Evolutionary conservation across 1,140 invertebrate species (phyloP).

Genomic region (Drosophila ficusphila): DNA sequence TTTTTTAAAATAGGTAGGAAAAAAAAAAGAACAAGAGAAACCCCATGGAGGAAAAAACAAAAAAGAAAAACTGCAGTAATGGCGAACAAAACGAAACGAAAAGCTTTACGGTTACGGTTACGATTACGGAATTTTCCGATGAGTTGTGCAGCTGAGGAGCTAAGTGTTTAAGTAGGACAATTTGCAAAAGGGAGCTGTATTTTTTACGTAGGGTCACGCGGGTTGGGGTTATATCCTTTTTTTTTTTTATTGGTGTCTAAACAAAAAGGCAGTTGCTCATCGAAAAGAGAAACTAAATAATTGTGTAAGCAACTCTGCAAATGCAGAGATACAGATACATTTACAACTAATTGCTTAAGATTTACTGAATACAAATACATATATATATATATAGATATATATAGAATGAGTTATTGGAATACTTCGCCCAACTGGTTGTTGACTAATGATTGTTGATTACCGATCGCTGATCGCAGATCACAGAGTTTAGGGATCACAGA

Average conservation of each 20-base stretch:
- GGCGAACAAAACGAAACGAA: no score
- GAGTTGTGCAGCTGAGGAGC: background rate
- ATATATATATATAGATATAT: no score
- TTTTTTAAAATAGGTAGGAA: no score
- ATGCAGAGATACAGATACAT: background rate
- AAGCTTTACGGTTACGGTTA: constrained; percentile 48
- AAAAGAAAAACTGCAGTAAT: no score
- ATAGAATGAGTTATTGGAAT: constrained; percentile 14
- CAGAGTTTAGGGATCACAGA: background rate
- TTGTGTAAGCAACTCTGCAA: background rate
- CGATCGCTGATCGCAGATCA: background rate
- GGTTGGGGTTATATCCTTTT: background rate
- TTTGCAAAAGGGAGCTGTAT: constrained; percentile 11
- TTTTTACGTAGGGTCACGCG: background rate
- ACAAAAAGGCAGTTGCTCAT: constrained; percentile 16
- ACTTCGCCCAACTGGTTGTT: constrained; percentile 28
- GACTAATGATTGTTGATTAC: constrained; percentile 15
- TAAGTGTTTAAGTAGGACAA: constrained; percentile 8
- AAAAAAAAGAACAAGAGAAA: no score
- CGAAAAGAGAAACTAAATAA: background rate
- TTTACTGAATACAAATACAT: constrained; percentile 10
- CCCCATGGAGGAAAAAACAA: background rate
- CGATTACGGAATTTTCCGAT: constrained; percentile 5
- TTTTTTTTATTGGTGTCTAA: background rate
- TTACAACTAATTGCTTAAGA: constrained; percentile 8